Evolutionary conservation across 2,888 invertebrate species (phyloP).

Genomic region (Galerucella pusilla): DNA sequence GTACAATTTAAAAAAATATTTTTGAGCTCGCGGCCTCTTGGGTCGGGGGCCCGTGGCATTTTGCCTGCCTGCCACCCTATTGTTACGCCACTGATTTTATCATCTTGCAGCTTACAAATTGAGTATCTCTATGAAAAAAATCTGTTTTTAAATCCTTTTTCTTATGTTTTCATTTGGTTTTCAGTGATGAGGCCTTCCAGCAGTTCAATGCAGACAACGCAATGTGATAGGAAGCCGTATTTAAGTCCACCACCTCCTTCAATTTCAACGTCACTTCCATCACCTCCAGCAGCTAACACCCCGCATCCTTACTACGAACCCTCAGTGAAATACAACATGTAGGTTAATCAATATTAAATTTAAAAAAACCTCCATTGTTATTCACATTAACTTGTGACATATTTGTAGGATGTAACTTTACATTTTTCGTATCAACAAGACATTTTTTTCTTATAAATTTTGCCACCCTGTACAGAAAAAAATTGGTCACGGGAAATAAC

Average conservation of each 20-base stretch:
- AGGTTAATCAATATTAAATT: slow-evolving; percentile 16
- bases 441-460: no score
- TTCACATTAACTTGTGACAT: no score
- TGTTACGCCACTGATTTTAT: no score
- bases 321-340: slow-evolving; percentile 58
- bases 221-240: slow-evolving; percentile 72
- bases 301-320: slow-evolving; percentile 62
- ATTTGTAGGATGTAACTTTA: no score
- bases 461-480: no score
- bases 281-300: slow-evolving; percentile 66
- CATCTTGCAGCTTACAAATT: no score
- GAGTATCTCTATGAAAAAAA: not conserved
- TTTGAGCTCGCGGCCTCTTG: no score
- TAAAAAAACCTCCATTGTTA: not conserved
- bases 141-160: not conserved
- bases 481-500: no score
- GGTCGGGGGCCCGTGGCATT: no score
- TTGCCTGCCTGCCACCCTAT: no score
- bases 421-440: no score
- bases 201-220: slow-evolving; percentile 61
- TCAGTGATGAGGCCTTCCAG: slow-evolving; percentile 61
- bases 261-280: slow-evolving; percentile 64
- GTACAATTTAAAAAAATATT: no score
- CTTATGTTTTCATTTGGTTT: slow-evolving; percentile 40
- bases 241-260: slow-evolving; percentile 68